Conservation (phyloP, 1,140 invertebrate species). For the Monomorium pharaonis region DNA sequence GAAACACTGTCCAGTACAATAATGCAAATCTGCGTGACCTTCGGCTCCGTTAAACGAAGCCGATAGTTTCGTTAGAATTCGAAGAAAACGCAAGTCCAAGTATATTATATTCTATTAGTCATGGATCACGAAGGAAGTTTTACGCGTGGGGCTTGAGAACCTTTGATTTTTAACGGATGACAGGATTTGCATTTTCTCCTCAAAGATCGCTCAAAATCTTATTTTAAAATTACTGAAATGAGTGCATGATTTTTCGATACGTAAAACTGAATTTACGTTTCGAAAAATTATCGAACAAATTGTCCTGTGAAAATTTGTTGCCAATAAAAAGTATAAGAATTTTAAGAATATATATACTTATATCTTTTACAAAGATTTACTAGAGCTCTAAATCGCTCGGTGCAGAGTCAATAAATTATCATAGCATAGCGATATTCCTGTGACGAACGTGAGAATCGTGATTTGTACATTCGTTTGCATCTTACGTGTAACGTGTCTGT, state of each 20-base stretch:
- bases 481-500: constrained; percentile 28
- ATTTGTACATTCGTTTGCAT: background rate
- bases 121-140: background rate
- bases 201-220: constrained; percentile 4
- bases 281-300: background rate
- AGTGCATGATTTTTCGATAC: background rate
- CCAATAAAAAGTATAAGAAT: constrained; percentile 8
- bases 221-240: background rate
- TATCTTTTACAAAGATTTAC: constrained; percentile 13
- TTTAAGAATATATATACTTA: constrained; percentile 8
- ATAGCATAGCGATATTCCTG: background rate
- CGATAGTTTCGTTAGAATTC: background rate
- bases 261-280: background rate
- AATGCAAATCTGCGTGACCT: background rate
- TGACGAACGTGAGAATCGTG: constrained; percentile 17
- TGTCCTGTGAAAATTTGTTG: constrained; percentile 1
- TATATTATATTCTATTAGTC: background rate
- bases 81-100: background rate
- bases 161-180: constrained; percentile 23
- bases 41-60: background rate
- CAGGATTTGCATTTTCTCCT: constrained; percentile 55
- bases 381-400: background rate
- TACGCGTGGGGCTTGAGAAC: background rate
- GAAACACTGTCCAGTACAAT: background rate
- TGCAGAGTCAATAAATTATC: constrained; percentile 15